phyloP scores from a whole-genome alignment of 1,140 invertebrate species.

The Zaprionus ghesquierei region DNA sequence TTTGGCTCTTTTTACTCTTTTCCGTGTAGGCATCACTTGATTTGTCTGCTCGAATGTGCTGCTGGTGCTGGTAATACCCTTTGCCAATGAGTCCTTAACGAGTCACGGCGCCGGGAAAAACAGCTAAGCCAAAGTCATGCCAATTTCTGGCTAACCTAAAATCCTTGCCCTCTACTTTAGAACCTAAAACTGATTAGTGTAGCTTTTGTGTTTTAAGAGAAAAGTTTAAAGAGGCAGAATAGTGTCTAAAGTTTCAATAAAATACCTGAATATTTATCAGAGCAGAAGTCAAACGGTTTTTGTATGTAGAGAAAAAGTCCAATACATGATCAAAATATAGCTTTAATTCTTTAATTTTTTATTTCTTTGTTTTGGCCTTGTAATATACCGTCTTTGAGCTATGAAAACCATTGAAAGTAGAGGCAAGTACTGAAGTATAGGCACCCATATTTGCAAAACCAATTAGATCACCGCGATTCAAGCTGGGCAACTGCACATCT shows the following conservation, averaged over 20 bases:
- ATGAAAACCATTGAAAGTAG: constrained; percentile 95
- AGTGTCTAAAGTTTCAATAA: no score
- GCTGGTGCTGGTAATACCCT: constrained; percentile 22
- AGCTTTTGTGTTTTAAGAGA: not conserved
- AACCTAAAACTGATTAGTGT: not conserved
- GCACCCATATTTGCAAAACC: constrained; percentile 96
- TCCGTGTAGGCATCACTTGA: constrained; percentile 19
- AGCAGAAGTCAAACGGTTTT: no score
- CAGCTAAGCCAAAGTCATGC: not conserved
- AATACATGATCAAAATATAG: no score
- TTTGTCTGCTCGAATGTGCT: not conserved
- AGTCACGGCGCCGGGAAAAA: constrained; percentile 16
- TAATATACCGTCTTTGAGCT: constrained; percentile 67
- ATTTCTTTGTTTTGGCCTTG: constrained; percentile 20
- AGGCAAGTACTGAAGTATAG: constrained; percentile 94
- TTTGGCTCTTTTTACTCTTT: constrained; percentile 12
- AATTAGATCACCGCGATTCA: constrained; percentile 92
- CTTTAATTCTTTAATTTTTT: no score
- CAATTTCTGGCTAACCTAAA: not conserved
- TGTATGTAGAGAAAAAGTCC: no score
- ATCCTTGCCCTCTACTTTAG: no score
- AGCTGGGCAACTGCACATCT: constrained; percentile 87
- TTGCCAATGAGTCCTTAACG: constrained; percentile 9
- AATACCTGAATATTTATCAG: no score
- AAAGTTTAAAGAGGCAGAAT: not conserved